Evolutionary conservation across 2,113 vertebrate genomes (phyloP).

Genomic region (Pimephales promelas): DNA sequence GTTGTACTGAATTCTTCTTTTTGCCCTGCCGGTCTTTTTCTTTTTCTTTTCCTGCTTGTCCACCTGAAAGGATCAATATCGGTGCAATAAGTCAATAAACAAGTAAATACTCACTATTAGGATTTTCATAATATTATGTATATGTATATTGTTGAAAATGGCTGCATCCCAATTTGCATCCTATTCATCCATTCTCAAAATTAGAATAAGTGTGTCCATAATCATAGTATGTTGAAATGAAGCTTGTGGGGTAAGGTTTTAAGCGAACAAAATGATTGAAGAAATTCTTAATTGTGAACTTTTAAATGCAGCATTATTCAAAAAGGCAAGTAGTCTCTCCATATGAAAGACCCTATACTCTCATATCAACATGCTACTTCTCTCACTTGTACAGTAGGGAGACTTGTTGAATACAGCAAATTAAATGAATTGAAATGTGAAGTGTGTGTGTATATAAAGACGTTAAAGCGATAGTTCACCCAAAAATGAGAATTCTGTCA

Average conservation of each 20-base stretch:
- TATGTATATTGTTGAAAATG: not conserved
- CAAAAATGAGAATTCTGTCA: too few species aligned
- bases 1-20: constrained; percentile 83
- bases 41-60: constrained; percentile 80
- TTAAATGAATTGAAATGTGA: not conserved
- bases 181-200: not conserved
- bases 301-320: not conserved
- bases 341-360: not conserved
- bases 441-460: not conserved
- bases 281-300: not conserved
- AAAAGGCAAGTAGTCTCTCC: not conserved
- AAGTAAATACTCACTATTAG: not conserved
- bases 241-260: too few species aligned
- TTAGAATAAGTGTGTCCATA: too few species aligned
- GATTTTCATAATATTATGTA: not conserved
- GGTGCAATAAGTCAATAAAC: not conserved
- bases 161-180: not conserved
- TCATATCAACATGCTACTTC: not conserved
- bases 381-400: not conserved
- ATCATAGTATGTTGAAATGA: too few species aligned
- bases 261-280: too few species aligned
- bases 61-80: constrained; percentile 59
- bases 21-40: constrained; percentile 77
- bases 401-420: not conserved
- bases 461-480: too few species aligned